These are phyloP conservation scores for Halichoeres trimaculatus DNA, from an alignment of 2,113 vertebrate species.

Conservation along the genomic window DNA sequence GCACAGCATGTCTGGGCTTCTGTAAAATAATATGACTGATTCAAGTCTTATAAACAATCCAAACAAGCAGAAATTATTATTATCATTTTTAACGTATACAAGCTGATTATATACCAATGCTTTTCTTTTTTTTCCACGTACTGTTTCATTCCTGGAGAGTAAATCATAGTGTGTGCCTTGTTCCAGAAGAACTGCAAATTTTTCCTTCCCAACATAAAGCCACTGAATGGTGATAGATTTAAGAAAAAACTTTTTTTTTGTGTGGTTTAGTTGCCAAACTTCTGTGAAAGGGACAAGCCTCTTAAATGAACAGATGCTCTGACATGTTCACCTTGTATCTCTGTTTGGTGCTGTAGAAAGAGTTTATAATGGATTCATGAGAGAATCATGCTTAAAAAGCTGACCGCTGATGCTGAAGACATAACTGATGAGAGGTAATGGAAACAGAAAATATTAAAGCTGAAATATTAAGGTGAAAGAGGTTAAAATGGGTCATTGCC, in stretches of 20 bases:
- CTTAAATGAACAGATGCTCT: too few species aligned
- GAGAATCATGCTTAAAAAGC: too few species aligned
- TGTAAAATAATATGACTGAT: constrained; percentile 64
- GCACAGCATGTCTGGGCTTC: constrained; percentile 48
- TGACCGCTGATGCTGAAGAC: too few species aligned
- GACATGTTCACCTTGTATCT: too few species aligned
- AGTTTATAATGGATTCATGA: too few species aligned
- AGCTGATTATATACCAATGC: neutral
- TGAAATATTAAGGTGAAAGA: too few species aligned
- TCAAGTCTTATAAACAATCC: constrained; percentile 46
- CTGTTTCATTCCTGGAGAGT: neutral
- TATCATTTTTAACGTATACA: constrained; percentile 11
- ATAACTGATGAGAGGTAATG: too few species aligned
- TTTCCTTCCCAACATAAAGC: neutral
- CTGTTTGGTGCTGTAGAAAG: too few species aligned
- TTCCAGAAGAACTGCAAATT: neutral
- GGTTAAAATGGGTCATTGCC: too few species aligned
- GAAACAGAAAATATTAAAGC: too few species aligned
- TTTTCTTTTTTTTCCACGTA: neutral
- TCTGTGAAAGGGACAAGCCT: too few species aligned
- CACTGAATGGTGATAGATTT: neutral
- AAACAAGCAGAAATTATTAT: constrained; percentile 36
- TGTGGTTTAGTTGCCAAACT: too few species aligned
- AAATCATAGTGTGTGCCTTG: neutral
- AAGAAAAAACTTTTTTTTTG: neutral